Base-by-base conservation (phyloP, 2,797 vertebrate species). In the Pantherophis alleghaniensis region DNA sequence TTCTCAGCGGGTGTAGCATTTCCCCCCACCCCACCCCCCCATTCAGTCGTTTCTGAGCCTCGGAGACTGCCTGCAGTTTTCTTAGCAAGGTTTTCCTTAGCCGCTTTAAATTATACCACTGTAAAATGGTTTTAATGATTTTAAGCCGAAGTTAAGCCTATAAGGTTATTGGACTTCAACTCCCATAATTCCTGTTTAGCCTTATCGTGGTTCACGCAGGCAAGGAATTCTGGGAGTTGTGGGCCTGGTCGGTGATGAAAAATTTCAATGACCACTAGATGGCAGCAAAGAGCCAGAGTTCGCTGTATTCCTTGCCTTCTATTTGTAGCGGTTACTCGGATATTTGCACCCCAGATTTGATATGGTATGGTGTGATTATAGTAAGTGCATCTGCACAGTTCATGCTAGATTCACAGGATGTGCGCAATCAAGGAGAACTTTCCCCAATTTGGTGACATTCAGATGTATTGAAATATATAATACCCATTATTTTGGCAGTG, bases 21-120 rank as follows among this genome's bases (percentile, higher is more conserved):
- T 0, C 0, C 0, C 63, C 13, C 61, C 11, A 1, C 59, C 10
- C 22, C 28, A 0, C 59, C 10, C 22, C 28, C 63, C 59, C 18
- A 13, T 69, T 69, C 63, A 69, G 28, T 7, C 28, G 13, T 32
- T 69, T 69, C 13, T n/a, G 14, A 69, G n/a, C 16, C 66, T 69
- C n/a, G 5, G n/a, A 32, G 13, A 32, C 2, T 18, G 14, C n/a
- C n/a, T 69, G 66, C 66, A 32, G 14, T 69, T 69, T 69, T 13
- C 66, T 69, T 18, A 69, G 1, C 66, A 69, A 32, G 14, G n/a
- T 69, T 69, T 69, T 69, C 2, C 37, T 83, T 83, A 47, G 74
- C 74, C 74, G 9, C 18, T 83, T 47, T 47, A 83, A 47, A 83
- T 83, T 24, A 83, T 47, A 47, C 20, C 42, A 83, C 18, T 7